Evolutionary conservation across 2,888 invertebrate species (phyloP).

Genomic region (Neria commutata): DNA sequence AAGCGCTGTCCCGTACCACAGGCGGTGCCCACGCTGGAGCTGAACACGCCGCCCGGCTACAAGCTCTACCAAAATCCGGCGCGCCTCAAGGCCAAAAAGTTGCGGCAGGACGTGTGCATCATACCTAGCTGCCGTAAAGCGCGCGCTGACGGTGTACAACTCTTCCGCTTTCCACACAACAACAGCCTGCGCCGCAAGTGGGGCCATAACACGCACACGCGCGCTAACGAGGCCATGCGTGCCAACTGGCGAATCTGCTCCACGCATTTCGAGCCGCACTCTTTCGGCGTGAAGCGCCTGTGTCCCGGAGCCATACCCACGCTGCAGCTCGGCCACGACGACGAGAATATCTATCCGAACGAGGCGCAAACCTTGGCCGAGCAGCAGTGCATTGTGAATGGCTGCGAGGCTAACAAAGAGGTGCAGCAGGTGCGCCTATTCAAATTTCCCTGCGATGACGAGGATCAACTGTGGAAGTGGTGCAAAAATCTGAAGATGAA

Average conservation of each 20-base stretch:
- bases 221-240: slow-evolving; percentile 43
- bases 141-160: slow-evolving; percentile 46
- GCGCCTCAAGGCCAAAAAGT: slow-evolving; percentile 46
- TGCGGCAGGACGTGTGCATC: slow-evolving; percentile 48
- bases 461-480: slow-evolving; percentile 54
- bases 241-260: slow-evolving; percentile 51
- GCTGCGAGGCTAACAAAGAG: slow-evolving; percentile 45
- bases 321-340: slow-evolving; percentile 46
- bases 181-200: slow-evolving; percentile 48
- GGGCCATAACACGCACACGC: slow-evolving; percentile 51
- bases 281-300: slow-evolving; percentile 50
- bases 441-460: slow-evolving; percentile 52
- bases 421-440: slow-evolving; percentile 49
- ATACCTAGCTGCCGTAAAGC: slow-evolving; percentile 49
- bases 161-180: slow-evolving; percentile 51
- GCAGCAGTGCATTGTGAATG: slow-evolving; percentile 44
- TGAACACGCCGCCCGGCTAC: slow-evolving; percentile 48
- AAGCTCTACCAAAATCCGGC: slow-evolving; percentile 56
- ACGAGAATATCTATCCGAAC: slow-evolving; percentile 49
- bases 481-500: slow-evolving; percentile 55
- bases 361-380: slow-evolving; percentile 50
- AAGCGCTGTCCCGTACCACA: slow-evolving; percentile 53
- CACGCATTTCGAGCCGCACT: slow-evolving; percentile 51
- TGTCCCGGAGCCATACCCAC: slow-evolving; percentile 54
- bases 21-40: slow-evolving; percentile 50